These are phyloP conservation scores for Pagrus major DNA, from an alignment of 2,113 vertebrate species.

Conservation along the genomic window DNA sequence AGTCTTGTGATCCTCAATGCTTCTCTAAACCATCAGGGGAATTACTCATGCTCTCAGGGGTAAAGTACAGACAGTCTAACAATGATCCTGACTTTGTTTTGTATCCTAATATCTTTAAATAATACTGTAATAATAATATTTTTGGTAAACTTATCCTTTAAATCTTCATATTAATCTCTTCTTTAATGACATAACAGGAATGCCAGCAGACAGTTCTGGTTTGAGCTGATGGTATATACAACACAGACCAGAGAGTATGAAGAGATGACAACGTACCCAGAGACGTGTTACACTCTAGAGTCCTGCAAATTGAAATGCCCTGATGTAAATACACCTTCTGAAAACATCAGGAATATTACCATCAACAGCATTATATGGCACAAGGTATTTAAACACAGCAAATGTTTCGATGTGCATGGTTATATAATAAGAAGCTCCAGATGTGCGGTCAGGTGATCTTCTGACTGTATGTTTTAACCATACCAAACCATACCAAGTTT, in stretches of 20 bases:
- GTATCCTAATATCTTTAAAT: too few relatives aligned
- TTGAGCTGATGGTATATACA: constrained; percentile 39
- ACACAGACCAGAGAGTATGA: constrained; percentile 1
- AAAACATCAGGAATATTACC: background rate
- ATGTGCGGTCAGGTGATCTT: too few relatives aligned
- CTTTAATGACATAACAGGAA: constrained; percentile 36
- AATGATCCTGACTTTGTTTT: too few relatives aligned
- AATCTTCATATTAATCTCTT: background rate
- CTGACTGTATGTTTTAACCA: too few relatives aligned
- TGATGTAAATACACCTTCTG: background rate
- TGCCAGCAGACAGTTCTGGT: constrained; percentile 8
- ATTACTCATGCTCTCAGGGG: constrained; percentile 68
- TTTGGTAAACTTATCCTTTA: too few relatives aligned
- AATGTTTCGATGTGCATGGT: background rate
- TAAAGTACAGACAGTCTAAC: constrained; percentile 25
- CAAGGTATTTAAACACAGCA: constrained; percentile 55
- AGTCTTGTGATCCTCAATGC: constrained; percentile 48
- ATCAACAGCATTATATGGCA: constrained; percentile 30
- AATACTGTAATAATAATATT: too few relatives aligned
- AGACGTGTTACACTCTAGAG: constrained; percentile 5
- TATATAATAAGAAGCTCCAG: too few relatives aligned
- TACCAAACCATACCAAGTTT: too few relatives aligned
- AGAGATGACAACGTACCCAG: background rate
- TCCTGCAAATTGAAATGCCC: constrained; percentile 30
- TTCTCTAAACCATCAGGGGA: constrained; percentile 57